phyloP scores from a whole-genome alignment of 2,888 invertebrate species.

The Creontiades dilutus region DNA sequence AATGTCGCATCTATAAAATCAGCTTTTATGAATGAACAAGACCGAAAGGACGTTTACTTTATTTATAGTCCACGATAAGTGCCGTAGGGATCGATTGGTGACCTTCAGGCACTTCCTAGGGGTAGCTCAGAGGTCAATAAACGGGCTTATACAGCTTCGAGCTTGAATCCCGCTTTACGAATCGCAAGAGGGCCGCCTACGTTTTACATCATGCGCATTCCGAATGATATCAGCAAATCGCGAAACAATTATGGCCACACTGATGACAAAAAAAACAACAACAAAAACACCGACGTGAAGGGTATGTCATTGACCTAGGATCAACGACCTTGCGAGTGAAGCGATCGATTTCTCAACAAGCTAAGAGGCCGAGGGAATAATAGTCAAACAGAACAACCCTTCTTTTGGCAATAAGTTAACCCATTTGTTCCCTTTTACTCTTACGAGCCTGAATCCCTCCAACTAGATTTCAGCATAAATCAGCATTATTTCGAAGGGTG shows the following conservation, averaged over 20 bases:
- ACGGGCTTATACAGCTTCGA: background rate
- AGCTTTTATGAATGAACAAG: constrained; percentile 13
- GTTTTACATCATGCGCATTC: background rate
- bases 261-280: too few species aligned
- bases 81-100: constrained; percentile 7
- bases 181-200: background rate
- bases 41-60: background rate
- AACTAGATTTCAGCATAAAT: too few species aligned
- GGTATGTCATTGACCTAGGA: constrained; percentile 56
- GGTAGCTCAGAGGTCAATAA: constrained; percentile 15
- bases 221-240: too few species aligned
- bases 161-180: background rate
- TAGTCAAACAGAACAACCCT: background rate
- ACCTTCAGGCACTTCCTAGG: constrained; percentile 50
- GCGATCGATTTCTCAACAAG: constrained; percentile 46
- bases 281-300: background rate
- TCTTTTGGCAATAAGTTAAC: too few species aligned
- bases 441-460: too few species aligned
- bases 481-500: too few species aligned
- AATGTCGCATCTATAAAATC: background rate
- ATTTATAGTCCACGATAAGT: background rate
- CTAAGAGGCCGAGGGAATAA: constrained; percentile 36
- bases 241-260: too few species aligned
- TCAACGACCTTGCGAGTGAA: constrained; percentile 37
- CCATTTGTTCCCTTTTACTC: too few species aligned